Evolutionary conservation across 2,888 invertebrate species (phyloP), one percentile per base, ranked within the genome.

Genomic region (Laothoe populi): DNA sequence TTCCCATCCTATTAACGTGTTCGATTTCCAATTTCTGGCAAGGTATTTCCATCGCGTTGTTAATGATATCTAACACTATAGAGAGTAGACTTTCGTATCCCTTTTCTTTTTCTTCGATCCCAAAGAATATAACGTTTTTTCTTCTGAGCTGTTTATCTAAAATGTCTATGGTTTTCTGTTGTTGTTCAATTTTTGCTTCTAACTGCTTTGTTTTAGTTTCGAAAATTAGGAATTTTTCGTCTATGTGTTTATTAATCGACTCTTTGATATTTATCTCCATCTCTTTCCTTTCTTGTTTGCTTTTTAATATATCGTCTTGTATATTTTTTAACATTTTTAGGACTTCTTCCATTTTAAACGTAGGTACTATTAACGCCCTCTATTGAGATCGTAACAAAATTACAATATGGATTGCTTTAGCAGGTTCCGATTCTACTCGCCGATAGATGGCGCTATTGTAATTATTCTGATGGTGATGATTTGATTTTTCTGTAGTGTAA

Each of bases 91-190:
- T 53, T 35, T 24, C 53, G 31, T 53, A 53, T 2, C 53, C 53
- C 64, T 67, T 64, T 72, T 69, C 1, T 19, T 48, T 49, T 69
- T 38, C 69, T 63, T 68, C 65, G 16, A 75, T 53, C 3, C 73
- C 74, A 62, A 75, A 73, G 19, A 73, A 70, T 46, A 73, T 58
- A 1, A 73, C 0, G 19, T 75, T 72, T 67, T 65, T 72, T n/a
- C 60, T 68, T 69, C 68, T 64, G 4, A 66, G 10, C 35, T 69
- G 63, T 44, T 63, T 72, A 2, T 73, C 70, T 53, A 73, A 38
- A 26, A 57, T 61, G 1, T 72, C 63, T 16, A 75, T 70, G 11
- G 63, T 66, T 66, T 66, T 70, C 64, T 70, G 68, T 64, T 75
- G 73, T 60, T 70, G 48, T 64, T 73, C 68, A 2, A 75, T 62